Evolutionary conservation across 2,113 vertebrate genomes (phyloP).

Genomic region (Carassius gibelio): DNA sequence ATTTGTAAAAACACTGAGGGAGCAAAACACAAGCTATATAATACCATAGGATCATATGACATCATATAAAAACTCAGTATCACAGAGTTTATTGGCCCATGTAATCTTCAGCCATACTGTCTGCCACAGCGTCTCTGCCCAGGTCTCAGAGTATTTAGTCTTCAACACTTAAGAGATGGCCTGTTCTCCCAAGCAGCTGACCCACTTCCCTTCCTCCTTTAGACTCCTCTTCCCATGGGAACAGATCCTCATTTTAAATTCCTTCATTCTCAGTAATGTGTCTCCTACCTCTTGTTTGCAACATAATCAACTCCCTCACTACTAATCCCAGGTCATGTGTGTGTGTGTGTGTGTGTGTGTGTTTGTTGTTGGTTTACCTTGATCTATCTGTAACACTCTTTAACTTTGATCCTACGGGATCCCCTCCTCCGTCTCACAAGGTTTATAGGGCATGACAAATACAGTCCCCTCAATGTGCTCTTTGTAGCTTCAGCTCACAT

Average conservation of each 20-base stretch:
- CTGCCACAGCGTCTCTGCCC: slow-evolving; percentile 56
- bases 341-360: background rate
- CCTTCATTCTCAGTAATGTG: background rate
- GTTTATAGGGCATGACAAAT: slow-evolving; percentile 64
- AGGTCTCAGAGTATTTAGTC: slow-evolving; percentile 38
- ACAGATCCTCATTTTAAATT: slow-evolving; percentile 1
- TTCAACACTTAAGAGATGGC: slow-evolving; percentile 36
- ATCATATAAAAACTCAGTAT: background rate
- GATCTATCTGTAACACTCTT: background rate
- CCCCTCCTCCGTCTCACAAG: slow-evolving; percentile 32
- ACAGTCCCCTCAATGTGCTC: slow-evolving; percentile 58
- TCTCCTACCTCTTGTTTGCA: background rate
- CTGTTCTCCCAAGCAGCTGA: slow-evolving; percentile 57
- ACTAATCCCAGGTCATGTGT: background rate
- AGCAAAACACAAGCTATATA: background rate
- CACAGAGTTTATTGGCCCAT: slow-evolving; percentile 61
- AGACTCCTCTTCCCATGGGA: slow-evolving; percentile 37
- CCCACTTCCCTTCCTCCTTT: slow-evolving; percentile 53
- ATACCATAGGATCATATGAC: background rate
- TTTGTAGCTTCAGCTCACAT: slow-evolving; percentile 60
- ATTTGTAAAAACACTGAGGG: too few relatives aligned
- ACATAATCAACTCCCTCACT: background rate
- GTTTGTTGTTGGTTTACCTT: background rate
- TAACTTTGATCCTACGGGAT: background rate
- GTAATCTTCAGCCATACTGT: slow-evolving; percentile 62